Evolutionary conservation across 2,113 vertebrate genomes (phyloP).

Genomic region (Caracal caracal): DNA sequence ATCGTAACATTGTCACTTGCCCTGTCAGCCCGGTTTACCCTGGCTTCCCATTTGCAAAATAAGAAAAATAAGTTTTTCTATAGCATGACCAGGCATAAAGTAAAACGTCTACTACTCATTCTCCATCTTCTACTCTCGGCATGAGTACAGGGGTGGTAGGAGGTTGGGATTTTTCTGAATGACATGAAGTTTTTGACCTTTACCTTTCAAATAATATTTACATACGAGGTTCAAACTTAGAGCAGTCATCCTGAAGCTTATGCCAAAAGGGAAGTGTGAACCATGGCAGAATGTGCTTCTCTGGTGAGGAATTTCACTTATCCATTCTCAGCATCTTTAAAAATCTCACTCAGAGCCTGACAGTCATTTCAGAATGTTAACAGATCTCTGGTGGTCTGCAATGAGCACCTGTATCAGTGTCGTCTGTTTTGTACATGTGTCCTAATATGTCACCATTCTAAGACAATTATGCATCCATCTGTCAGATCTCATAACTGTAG

Average conservation of each 20-base stretch:
- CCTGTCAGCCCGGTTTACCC: not conserved
- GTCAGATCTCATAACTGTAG: slow-evolving; percentile 8
- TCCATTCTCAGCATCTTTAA: slow-evolving; percentile 47
- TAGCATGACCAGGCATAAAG: not conserved
- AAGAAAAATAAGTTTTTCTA: not conserved
- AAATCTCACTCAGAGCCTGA: slow-evolving; percentile 57
- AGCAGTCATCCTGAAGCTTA: not conserved
- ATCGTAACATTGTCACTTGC: not conserved
- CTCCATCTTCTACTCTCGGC: not conserved
- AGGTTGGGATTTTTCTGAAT: not conserved
- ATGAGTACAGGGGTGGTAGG: not conserved
- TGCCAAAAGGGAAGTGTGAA: slow-evolving; percentile 51
- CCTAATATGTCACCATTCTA: not conserved
- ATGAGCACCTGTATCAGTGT: not conserved
- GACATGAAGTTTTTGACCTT: slow-evolving; percentile 17
- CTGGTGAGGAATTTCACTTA: slow-evolving; percentile 17
- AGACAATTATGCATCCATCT: slow-evolving; percentile 25
- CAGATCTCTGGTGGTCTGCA: slow-evolving; percentile 30
- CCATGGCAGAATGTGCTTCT: not conserved
- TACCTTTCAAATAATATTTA: slow-evolving; percentile 53
- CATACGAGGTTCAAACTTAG: not conserved
- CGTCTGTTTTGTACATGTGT: not conserved
- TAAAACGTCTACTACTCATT: not conserved
- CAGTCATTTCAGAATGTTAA: slow-evolving; percentile 52
- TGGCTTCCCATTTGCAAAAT: not conserved